A percentile compares a stretch with the other conserved stretches of the same genome.
Conservation (phyloP, 2,113 vertebrate species). For the Pholis gunnellus region DNA sequence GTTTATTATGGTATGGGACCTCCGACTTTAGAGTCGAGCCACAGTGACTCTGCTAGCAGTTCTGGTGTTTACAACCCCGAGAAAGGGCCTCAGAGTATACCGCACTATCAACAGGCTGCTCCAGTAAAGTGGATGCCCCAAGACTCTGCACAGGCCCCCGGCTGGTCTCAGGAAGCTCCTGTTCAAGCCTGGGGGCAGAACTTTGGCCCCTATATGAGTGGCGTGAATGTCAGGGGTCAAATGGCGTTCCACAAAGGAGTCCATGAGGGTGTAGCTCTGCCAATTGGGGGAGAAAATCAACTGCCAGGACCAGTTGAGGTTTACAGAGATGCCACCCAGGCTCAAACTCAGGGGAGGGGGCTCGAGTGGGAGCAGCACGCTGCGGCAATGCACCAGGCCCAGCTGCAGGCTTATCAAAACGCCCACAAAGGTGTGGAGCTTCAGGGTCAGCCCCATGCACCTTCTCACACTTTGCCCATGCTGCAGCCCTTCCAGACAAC, state of each 20-base stretch:
- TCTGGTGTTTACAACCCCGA: slow-evolving; percentile 90
- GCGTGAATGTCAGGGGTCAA: slow-evolving; percentile 82
- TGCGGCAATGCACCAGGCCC: slow-evolving; percentile 77
- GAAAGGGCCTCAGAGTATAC: slow-evolving; percentile 85
- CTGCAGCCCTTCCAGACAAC: slow-evolving; percentile 94
- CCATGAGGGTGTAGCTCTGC: slow-evolving; percentile 81
- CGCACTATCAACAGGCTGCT: slow-evolving; percentile 87
- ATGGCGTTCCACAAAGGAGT: slow-evolving; percentile 81
- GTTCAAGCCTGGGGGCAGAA: slow-evolving; percentile 86
- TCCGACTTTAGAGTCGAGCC: slow-evolving; percentile 84
- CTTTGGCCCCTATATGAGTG: slow-evolving; percentile 86
- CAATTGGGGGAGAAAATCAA: slow-evolving; percentile 86
- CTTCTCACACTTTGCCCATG: slow-evolving; percentile 79
- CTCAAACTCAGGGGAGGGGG: slow-evolving; percentile 73
- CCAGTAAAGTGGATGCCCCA: slow-evolving; percentile 87
- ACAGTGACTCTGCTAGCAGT: slow-evolving; percentile 73
- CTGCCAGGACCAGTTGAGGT: slow-evolving; percentile 81
- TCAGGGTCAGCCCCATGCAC: slow-evolving; percentile 73
- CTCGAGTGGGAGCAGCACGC: slow-evolving; percentile 86
- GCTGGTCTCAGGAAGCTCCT: slow-evolving; percentile 88
- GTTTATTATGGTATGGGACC: slow-evolving; percentile 88
- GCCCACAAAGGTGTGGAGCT: slow-evolving; percentile 82
- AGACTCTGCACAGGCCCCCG: slow-evolving; percentile 76
- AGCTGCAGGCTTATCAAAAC: slow-evolving; percentile 83
- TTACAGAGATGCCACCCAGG: slow-evolving; percentile 86